Conservation (phyloP, 2,888 invertebrate species). For the Euplexia lucipara region DNA sequence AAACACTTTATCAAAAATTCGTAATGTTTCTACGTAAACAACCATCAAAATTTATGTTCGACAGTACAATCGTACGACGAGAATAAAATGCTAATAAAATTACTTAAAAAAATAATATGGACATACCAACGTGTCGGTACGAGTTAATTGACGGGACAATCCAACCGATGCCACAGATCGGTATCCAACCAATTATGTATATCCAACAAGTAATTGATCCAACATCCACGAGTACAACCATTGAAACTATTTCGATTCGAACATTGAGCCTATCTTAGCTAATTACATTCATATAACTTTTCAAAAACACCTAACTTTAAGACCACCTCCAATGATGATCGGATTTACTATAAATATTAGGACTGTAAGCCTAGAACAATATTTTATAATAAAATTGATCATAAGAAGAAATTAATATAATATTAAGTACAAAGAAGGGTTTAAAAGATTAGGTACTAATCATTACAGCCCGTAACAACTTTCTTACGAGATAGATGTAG, state of each 20-base stretch:
- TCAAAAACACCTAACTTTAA: slow-evolving; percentile 75
- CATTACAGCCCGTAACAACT: slow-evolving; percentile 9
- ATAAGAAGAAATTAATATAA: slow-evolving; percentile 7
- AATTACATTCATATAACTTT: slow-evolving; percentile 75
- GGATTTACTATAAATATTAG: slow-evolving; percentile 9
- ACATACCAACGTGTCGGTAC: slow-evolving; percentile 80
- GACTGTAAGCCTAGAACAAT: slow-evolving; percentile 10
- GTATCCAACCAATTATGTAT: slow-evolving; percentile 64
- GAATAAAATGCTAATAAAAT: slow-evolving; percentile 79
- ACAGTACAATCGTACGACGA: slow-evolving; percentile 65
- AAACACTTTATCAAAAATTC: slow-evolving; percentile 79
- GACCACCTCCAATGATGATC: slow-evolving; percentile 53
- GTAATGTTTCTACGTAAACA: slow-evolving; percentile 73
- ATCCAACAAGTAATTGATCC: slow-evolving; percentile 73
- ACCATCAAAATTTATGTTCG: slow-evolving; percentile 73
- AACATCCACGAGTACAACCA: slow-evolving; percentile 77
- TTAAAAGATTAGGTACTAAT: slow-evolving; percentile 12
- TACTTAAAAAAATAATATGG: slow-evolving; percentile 86
- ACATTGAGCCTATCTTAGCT: slow-evolving; percentile 78
- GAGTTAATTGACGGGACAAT: slow-evolving; percentile 87
- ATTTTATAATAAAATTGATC: slow-evolving; percentile 16
- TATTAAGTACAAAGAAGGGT: slow-evolving; percentile 44
- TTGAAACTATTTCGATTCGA: slow-evolving; percentile 73
- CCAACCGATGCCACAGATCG: slow-evolving; percentile 73
- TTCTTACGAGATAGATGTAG: slow-evolving; percentile 4